Evolutionary conservation across 2,113 vertebrate species (phyloP).

Genomic region (Dicerorhinus sumatrensis): DNA sequence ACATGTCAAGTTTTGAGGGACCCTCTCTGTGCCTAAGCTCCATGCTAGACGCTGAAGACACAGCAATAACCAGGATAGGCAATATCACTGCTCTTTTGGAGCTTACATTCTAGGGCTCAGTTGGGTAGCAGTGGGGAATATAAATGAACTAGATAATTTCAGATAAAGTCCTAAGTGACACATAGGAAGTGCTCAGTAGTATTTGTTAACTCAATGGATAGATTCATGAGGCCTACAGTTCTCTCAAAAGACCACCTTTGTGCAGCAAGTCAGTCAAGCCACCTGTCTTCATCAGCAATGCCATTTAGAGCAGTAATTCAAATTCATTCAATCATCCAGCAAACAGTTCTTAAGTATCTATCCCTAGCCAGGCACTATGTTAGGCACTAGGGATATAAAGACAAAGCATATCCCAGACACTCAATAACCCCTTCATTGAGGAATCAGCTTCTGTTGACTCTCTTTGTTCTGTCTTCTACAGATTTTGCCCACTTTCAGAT

Average conservation of each 20-base stretch:
- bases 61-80: not conserved
- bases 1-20: not conserved
- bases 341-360: not conserved
- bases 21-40: not conserved
- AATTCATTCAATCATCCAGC: not conserved
- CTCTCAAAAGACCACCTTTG: not conserved
- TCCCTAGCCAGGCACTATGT: not conserved
- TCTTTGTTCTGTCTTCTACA: not conserved
- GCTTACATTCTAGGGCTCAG: not conserved
- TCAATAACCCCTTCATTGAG: not conserved
- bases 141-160: not conserved
- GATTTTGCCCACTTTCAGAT: conserved; percentile 10
- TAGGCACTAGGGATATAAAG: not conserved
- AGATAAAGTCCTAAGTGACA: not conserved
- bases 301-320: not conserved
- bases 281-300: not conserved
- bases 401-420: not conserved
- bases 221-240: not conserved
- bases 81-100: not conserved
- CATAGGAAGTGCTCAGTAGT: not conserved
- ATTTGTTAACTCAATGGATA: not conserved
- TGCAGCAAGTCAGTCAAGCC: not conserved
- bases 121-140: not conserved
- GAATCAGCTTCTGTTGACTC: not conserved
- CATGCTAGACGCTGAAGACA: not conserved